Conservation (phyloP, 2,113 vertebrate species). For the Myiagra hebetior region DNA sequence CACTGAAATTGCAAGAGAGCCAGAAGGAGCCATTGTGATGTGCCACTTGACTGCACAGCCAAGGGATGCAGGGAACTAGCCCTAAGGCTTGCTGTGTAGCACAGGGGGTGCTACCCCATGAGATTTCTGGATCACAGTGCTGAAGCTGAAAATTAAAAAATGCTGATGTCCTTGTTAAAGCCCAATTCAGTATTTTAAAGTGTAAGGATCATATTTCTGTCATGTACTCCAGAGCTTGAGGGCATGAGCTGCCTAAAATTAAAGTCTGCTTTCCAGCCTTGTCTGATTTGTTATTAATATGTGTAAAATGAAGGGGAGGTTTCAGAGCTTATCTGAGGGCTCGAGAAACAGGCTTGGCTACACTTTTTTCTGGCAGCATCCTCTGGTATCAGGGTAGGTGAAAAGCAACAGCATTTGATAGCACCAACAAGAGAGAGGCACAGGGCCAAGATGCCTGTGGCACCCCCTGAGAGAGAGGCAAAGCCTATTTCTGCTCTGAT, state of each 20-base stretch:
- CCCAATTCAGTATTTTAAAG: background rate
- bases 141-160: background rate
- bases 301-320: constrained; percentile 8
- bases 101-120: rapidly evolving
- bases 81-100: background rate
- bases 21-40: background rate
- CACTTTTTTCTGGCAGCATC: constrained; percentile 8
- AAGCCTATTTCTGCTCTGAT: background rate
- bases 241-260: constrained; percentile 10
- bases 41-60: background rate
- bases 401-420: background rate
- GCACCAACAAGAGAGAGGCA: background rate
- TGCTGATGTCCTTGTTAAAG: background rate
- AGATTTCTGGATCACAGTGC: background rate
- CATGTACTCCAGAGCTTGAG: background rate
- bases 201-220: background rate
- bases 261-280: constrained; percentile 6
- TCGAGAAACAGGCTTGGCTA: constrained; percentile 25
- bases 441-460: background rate
- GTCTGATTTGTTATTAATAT: constrained; percentile 13
- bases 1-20: background rate
- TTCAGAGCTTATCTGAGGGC: constrained; percentile 7
- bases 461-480: background rate
- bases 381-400: background rate
- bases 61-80: background rate